A percentile compares a stretch with the other conserved stretches of the same genome.
Evolutionary conservation across 2,888 invertebrate genomes (phyloP).

Genomic region (Helobdella robusta): DNA sequence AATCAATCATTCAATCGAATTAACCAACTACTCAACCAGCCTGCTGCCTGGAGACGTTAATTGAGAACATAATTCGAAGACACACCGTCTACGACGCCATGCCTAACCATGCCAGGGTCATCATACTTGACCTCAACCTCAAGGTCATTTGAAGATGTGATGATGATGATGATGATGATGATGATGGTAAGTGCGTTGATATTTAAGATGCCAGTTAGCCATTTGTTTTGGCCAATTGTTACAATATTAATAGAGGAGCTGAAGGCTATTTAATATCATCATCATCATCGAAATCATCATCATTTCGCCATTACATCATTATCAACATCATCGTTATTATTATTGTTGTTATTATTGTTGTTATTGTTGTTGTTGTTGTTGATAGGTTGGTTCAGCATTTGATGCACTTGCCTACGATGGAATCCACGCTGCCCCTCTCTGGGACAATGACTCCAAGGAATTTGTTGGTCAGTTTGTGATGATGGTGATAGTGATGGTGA

Average conservation of each 20-base stretch:
- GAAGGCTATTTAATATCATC: too few species aligned
- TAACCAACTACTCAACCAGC: not conserved
- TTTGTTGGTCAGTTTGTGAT: slow-evolving; percentile 24
- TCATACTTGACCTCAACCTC: slow-evolving; percentile 16
- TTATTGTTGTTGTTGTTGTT: not conserved
- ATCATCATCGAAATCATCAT: too few species aligned
- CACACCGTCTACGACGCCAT: slow-evolving; percentile 21
- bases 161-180: too few species aligned
- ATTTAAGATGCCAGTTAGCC: too few species aligned
- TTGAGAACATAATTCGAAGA: slow-evolving; percentile 5
- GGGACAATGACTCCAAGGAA: slow-evolving; percentile 5
- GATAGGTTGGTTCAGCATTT: slow-evolving; percentile 20
- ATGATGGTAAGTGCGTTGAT: too few species aligned
- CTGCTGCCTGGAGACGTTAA: slow-evolving; percentile 14
- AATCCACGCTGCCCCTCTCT: slow-evolving; percentile 20
- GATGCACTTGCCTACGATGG: slow-evolving; percentile 22
- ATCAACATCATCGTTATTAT: not conserved
- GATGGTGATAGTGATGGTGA: too few species aligned
- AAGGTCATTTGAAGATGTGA: too few species aligned
- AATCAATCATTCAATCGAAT: not conserved
- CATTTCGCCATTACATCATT: too few species aligned
- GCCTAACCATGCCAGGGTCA: not conserved
- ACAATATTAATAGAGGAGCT: too few species aligned
- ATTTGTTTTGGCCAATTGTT: too few species aligned
- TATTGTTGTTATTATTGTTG: not conserved